Percentiles rank a stretch among this genome's conserved stretches.
phyloP scores from a whole-genome alignment of 1,140 invertebrate species.

The Pogonomyrmex californicus region DNA sequence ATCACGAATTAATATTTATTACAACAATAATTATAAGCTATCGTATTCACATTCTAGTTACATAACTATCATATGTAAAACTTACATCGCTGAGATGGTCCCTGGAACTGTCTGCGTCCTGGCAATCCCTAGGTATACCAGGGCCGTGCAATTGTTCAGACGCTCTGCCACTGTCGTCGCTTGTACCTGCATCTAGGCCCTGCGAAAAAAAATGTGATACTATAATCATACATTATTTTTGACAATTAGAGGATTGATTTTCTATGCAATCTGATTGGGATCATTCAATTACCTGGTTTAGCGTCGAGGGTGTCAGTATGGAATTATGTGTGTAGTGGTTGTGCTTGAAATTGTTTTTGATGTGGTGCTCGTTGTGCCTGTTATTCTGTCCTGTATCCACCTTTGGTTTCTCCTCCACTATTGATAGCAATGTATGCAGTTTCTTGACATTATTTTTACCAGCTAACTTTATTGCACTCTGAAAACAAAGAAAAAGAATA shows the following conservation, averaged over 20 bases:
- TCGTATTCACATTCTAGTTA: background rate
- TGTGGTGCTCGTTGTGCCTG: slow-evolving; percentile 86
- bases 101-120: slow-evolving; percentile 92
- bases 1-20: background rate
- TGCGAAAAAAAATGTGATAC: slow-evolving; percentile 74
- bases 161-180: slow-evolving; percentile 92
- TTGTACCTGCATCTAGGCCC: slow-evolving; percentile 92
- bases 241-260: background rate
- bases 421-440: slow-evolving; percentile 86
- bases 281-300: slow-evolving; percentile 82
- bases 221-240: background rate
- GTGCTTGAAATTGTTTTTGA: slow-evolving; percentile 86
- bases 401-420: slow-evolving; percentile 88
- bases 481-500: slow-evolving; percentile 76
- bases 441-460: slow-evolving; percentile 88
- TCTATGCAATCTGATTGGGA: background rate
- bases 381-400: slow-evolving; percentile 88
- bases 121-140: slow-evolving; percentile 89
- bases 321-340: slow-evolving; percentile 86
- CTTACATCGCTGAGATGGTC: slow-evolving; percentile 94
- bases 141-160: slow-evolving; percentile 92
- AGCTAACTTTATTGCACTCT: slow-evolving; percentile 89
- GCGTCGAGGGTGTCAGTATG: slow-evolving; percentile 85
- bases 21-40: background rate
- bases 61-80: slow-evolving; percentile 66